Conservation (phyloP, 2,888 invertebrate genomes). For the Lochmaea capreae region DNA sequence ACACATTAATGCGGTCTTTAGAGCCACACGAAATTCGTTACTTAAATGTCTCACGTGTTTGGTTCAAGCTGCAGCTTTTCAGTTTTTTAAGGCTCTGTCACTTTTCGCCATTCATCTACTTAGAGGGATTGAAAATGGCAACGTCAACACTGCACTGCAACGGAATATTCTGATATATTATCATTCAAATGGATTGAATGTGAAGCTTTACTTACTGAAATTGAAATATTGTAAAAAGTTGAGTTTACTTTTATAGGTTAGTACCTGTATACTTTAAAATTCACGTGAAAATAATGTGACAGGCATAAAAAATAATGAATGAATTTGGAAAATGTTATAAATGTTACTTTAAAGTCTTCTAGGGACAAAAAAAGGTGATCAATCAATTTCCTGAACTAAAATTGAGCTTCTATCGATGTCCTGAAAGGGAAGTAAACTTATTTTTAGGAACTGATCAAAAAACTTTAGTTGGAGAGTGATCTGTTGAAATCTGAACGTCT, state of each 20-base stretch:
- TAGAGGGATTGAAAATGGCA: neutral
- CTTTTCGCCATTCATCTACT: neutral
- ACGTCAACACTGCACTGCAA: neutral
- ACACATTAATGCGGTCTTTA: neutral
- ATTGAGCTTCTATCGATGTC: too few relatives aligned
- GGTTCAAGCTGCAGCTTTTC: neutral
- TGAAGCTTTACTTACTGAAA: neutral
- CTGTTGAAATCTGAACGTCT: too few relatives aligned
- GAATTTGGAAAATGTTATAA: too few relatives aligned
- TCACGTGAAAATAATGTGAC: too few relatives aligned
- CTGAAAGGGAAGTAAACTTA: too few relatives aligned
- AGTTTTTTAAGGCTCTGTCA: neutral
- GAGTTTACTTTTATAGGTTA: neutral
- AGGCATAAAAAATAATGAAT: too few relatives aligned
- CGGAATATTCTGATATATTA: conserved; percentile 3
- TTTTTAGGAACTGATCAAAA: too few relatives aligned
- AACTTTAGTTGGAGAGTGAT: too few relatives aligned
- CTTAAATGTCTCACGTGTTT: neutral
- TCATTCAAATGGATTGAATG: neutral
- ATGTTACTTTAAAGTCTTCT: too few relatives aligned
- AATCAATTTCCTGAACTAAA: too few relatives aligned
- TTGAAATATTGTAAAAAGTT: conserved; percentile 1
- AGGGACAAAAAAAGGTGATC: too few relatives aligned
- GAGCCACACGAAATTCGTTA: neutral
- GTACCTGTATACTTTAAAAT: too few relatives aligned